Base-by-base conservation (phyloP, 53 echinoderm and acorn worm species). In the Actinopyga echinites region DNA sequence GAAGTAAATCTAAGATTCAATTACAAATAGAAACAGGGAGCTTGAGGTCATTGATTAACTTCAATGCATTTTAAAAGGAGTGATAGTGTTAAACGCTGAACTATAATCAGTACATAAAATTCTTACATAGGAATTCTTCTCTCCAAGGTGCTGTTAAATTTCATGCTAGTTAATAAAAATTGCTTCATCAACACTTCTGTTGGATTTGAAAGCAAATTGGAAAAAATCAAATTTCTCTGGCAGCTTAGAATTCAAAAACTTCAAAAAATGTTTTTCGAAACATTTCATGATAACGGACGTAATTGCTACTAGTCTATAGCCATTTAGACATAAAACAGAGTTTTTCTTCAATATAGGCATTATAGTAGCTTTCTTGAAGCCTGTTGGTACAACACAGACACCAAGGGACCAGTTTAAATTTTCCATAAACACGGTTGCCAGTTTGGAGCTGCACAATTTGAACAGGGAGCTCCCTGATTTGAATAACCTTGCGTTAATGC, bases 391-490 rank as follows among this genome's bases (percentile, higher is more conserved):
- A 61, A 22, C 31, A 44, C 77, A 61, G 24, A 64, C 30, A 44
- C 9, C 56, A 59, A 60, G 75, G 9, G 73, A 85, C 75, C 85
- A 75, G 75, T 85, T 74, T 45, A 85, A 85, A 40, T 40, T 75
- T 60, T 32, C 22, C 30, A 20, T 60, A 40, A 25, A 85, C 53
- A 85, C 59, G 20, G 63, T 85, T 19, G 79, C 49, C 49, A 24
- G 62, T 44, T 45, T 43, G 64, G 53, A 85, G 85, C 78, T 59
- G 24, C 65, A 77, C 40, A 82, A 30, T 69, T 82, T 40, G 5
- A 40, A 40, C 4, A 40, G n/a, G 64, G 53, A 85, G 85, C 78
- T 59, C 11, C 65, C 59, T 57, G 69, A 30, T 69, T 82, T 40
- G 5, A 40, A 40, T 6, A 40, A 40, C 53, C 42, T 57, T 42